Evolutionary conservation across 2,797 vertebrate genomes (phyloP).

Genomic region (Microctenopoma steveboyesi): DNA sequence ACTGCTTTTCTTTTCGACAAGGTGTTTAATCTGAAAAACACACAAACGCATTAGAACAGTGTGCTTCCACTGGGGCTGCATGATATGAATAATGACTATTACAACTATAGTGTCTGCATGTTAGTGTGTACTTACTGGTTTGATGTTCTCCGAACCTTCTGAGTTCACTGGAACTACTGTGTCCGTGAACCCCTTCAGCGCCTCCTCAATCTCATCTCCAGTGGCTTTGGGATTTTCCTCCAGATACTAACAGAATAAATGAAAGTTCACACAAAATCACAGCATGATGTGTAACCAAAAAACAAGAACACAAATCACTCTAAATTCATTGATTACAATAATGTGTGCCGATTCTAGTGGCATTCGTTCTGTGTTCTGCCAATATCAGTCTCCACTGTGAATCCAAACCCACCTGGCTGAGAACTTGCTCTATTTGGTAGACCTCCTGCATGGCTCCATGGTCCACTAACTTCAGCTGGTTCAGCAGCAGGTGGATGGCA

Average conservation of each 20-base stretch:
- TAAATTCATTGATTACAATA: neutral
- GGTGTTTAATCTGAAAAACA: slow-evolving; percentile 89
- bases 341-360: neutral
- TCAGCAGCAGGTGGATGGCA: slow-evolving; percentile 88
- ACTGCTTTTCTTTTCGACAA: slow-evolving; percentile 87
- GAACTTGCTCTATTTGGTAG: slow-evolving; percentile 83
- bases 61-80: neutral
- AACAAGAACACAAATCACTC: neutral
- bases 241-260: slow-evolving; percentile 52
- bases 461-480: slow-evolving; percentile 89
- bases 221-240: slow-evolving; percentile 63
- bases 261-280: neutral
- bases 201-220: slow-evolving; percentile 65
- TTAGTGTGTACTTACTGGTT: slow-evolving; percentile 54
- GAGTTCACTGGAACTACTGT: neutral
- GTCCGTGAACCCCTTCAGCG: slow-evolving; percentile 58
- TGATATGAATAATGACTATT: too few species aligned
- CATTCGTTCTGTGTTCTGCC: neutral
- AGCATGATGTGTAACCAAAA: neutral
- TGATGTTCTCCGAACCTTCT: slow-evolving; percentile 21
- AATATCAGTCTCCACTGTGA: neutral
- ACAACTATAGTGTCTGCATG: neutral
- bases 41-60: neutral
- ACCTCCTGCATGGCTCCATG: slow-evolving; percentile 87
- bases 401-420: slow-evolving; percentile 82